Percentiles rank a stretch among this genome's conserved stretches.
Conservation (phyloP, 2,888 invertebrate genomes). For the Pseudococcus longispinus region DNA sequence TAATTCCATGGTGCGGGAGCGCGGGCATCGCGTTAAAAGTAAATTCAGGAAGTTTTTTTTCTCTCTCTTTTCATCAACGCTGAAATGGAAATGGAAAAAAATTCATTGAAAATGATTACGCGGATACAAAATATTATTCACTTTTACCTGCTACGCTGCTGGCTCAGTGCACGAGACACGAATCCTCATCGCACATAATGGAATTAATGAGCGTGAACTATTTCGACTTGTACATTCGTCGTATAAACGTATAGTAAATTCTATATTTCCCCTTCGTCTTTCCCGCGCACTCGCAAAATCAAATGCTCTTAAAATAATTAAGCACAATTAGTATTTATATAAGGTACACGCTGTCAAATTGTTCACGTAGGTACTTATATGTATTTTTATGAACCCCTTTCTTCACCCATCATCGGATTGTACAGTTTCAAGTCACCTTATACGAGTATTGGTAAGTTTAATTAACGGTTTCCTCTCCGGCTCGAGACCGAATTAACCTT, state of each 20-base stretch:
- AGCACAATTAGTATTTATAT: too few species aligned
- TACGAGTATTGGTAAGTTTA: not conserved
- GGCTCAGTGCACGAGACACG: not conserved
- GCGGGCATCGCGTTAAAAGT: slow-evolving; percentile 12
- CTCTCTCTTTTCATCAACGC: not conserved
- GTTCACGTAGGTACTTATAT: not conserved
- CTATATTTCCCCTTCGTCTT: not conserved
- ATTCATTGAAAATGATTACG: slow-evolving; percentile 26
- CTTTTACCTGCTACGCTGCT: not conserved
- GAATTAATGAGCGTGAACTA: slow-evolving; percentile 41
- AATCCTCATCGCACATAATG: slow-evolving; percentile 1
- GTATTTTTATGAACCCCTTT: not conserved
- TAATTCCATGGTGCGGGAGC: not conserved
- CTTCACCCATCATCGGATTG: not conserved
- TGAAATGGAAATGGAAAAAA: slow-evolving; percentile 9
- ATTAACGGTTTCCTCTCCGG: slow-evolving; percentile 21
- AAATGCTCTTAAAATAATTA: not conserved
- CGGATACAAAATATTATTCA: not conserved
- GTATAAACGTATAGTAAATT: not conserved
- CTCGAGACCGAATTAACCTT: slow-evolving; percentile 23
- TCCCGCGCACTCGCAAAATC: not conserved
- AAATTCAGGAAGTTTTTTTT: slow-evolving; percentile 43
- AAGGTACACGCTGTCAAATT: too few species aligned
- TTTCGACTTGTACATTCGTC: slow-evolving; percentile 8
- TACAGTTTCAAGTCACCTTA: not conserved